Percentiles rank a stretch among this genome's conserved stretches.
Conservation (phyloP, 2,888 invertebrate genomes). For the Brachypalpus laphriformis region DNA sequence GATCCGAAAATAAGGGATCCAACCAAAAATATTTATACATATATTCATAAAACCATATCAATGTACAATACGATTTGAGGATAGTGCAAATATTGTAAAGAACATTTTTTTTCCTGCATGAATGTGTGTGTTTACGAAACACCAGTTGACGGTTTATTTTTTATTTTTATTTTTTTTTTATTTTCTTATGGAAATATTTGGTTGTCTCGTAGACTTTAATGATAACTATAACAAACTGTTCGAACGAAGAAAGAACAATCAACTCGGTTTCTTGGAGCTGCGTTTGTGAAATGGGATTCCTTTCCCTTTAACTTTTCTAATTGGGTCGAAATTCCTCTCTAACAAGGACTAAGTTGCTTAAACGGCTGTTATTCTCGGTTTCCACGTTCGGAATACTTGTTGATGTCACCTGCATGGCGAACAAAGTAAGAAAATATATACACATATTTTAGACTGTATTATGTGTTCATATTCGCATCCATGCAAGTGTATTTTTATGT, state of each 20-base stretch:
- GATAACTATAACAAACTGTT: constrained; percentile 2
- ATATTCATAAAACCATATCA: too few relatives aligned
- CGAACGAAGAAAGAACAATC: constrained; percentile 25
- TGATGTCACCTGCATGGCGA: constrained; percentile 34
- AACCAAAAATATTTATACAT: too few relatives aligned
- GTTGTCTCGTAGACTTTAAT: constrained; percentile 33
- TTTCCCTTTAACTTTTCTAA: constrained; percentile 78
- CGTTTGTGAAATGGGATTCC: constrained; percentile 28
- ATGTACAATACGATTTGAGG: too few relatives aligned
- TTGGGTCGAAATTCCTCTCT: constrained; percentile 81
- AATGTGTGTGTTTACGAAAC: too few relatives aligned
- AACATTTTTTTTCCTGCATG: too few relatives aligned
- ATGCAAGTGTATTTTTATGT: too few relatives aligned
- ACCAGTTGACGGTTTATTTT: too few relatives aligned
- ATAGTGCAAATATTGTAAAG: too few relatives aligned
- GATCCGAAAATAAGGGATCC: too few relatives aligned
- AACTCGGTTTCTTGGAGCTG: constrained; percentile 15
- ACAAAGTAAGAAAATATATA: constrained; percentile 19
- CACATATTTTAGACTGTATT: not conserved
- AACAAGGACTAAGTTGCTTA: constrained; percentile 76
- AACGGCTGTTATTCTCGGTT: constrained; percentile 33
- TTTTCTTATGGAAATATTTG: constrained; percentile 7
- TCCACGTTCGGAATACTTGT: constrained; percentile 13
- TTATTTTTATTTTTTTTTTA: too few relatives aligned
- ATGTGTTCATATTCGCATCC: not conserved